These are phyloP conservation scores for Pilophorus perplexus DNA, from an alignment of 2,888 invertebrate species.

Conservation along the genomic window DNA sequence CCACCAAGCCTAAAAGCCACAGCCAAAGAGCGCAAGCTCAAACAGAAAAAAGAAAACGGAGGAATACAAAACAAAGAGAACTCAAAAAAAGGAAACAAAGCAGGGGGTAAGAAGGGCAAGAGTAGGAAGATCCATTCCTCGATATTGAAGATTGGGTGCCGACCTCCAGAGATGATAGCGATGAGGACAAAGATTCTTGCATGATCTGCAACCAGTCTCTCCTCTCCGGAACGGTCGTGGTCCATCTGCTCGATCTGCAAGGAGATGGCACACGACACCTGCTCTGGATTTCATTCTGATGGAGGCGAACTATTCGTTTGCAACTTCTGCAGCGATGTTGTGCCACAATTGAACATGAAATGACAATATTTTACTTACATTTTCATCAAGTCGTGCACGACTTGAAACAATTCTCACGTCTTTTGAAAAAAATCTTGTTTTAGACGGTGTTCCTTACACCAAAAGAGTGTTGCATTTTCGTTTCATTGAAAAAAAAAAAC, in stretches of 20 bases:
- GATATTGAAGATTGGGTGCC: constrained; percentile 9
- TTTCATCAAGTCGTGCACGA: too few relatives aligned
- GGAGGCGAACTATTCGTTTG: not conserved
- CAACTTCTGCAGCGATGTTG: not conserved
- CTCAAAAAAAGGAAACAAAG: not conserved
- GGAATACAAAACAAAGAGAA: not conserved
- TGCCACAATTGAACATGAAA: not conserved
- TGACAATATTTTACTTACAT: too few relatives aligned
- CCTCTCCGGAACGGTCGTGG: not conserved
- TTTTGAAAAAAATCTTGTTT: too few relatives aligned
- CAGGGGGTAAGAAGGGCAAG: not conserved
- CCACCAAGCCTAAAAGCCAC: too few relatives aligned
- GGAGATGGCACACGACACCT: constrained; percentile 2
- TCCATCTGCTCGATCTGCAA: constrained; percentile 6
- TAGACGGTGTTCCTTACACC: too few relatives aligned
- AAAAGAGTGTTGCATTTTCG: too few relatives aligned
- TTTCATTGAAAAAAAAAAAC: too few relatives aligned
- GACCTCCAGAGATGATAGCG: not conserved
- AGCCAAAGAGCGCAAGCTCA: too few relatives aligned
- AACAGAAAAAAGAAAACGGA: too few relatives aligned
- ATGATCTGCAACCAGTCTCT: constrained; percentile 12
- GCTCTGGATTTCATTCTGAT: constrained; percentile 11
- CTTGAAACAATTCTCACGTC: too few relatives aligned
- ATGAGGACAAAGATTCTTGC: constrained; percentile 4
- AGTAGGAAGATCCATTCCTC: not conserved